phyloP scores from a whole-genome alignment of 2,888 invertebrate species.

The Leptinotarsa peninsularis region DNA sequence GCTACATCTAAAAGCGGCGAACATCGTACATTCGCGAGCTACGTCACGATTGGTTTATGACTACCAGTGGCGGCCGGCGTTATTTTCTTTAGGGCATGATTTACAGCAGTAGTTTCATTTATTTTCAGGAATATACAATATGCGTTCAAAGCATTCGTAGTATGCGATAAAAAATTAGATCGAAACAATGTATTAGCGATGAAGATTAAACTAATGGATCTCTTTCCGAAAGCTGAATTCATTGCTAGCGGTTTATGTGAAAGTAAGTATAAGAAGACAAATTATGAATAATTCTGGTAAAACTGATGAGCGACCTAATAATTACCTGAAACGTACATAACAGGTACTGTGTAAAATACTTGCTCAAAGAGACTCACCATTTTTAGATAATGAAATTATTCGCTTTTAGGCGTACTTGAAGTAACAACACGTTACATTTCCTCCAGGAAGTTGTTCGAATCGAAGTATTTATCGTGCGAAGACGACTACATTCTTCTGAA shows the following conservation, averaged over 20 bases:
- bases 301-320: no score
- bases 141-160: slow-evolving; percentile 33
- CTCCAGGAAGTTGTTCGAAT: neutral
- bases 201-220: slow-evolving; percentile 51
- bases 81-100: no score
- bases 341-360: no score
- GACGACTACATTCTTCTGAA: slow-evolving; percentile 25
- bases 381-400: no score
- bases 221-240: slow-evolving; percentile 53
- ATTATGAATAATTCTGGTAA: no score
- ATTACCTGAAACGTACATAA: no score
- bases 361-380: no score
- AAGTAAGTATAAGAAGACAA: slow-evolving; percentile 44
- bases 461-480: neutral
- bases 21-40: no score
- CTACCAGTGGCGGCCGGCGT: no score
- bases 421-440: neutral
- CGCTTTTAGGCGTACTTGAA: neutral
- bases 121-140: slow-evolving; percentile 25
- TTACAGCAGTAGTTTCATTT: no score
- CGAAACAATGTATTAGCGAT: slow-evolving; percentile 56
- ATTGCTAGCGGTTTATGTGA: slow-evolving; percentile 51
- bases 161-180: slow-evolving; percentile 34
- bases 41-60: no score
- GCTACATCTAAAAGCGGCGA: no score